Conservation (phyloP, 1,140 invertebrate species). For the Araneus ventricosus region DNA sequence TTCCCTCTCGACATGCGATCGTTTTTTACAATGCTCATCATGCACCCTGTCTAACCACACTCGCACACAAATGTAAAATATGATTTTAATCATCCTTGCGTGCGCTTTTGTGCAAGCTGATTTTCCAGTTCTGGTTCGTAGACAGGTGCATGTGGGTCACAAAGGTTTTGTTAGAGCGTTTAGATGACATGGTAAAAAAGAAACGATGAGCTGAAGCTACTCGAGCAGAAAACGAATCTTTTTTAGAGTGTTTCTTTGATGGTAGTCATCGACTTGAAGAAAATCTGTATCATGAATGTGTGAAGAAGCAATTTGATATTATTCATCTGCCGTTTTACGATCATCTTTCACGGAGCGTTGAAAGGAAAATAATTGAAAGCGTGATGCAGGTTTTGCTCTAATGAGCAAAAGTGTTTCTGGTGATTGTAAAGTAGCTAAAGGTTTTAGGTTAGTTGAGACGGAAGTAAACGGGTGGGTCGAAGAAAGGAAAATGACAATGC, state of each 20-base stretch:
- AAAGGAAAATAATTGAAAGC: background rate
- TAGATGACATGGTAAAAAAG: background rate
- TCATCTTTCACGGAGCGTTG: background rate
- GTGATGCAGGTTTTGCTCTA: background rate
- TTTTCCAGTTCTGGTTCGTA: background rate
- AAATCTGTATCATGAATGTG: background rate
- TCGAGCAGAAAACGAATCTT: background rate
- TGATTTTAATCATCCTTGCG: background rate
- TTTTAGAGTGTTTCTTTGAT: background rate
- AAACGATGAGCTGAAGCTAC: background rate
- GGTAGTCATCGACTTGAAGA: background rate
- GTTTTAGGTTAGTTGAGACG: no score
- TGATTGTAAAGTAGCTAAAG: no score
- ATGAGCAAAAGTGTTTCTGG: background rate
- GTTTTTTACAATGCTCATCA: background rate
- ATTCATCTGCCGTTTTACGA: background rate
- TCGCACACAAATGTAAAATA: background rate
- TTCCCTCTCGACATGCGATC: background rate
- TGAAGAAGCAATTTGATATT: background rate
- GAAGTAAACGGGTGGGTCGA: no score
- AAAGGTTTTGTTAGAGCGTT: background rate
- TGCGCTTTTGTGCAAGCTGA: background rate
- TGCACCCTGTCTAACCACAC: background rate
- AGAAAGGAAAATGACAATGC: no score
- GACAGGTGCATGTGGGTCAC: background rate